phyloP scores from a whole-genome alignment of 1,140 invertebrate genomes.

The Branchinecta lynchi region DNA sequence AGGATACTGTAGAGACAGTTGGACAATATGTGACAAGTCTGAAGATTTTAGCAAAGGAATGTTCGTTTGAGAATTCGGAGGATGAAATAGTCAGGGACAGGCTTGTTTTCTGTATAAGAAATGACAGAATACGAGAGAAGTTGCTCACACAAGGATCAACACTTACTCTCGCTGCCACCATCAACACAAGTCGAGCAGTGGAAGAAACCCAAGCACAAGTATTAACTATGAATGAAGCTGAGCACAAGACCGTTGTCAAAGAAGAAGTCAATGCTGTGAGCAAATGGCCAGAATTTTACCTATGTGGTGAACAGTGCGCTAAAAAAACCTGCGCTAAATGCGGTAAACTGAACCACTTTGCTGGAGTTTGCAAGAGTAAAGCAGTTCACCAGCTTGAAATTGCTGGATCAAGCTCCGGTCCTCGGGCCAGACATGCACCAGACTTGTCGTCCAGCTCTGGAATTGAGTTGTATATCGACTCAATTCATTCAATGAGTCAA shows the following conservation, averaged over 20 bases:
- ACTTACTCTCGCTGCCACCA: too few relatives aligned
- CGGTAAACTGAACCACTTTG: conserved; percentile 6
- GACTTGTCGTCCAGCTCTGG: conserved; percentile 3
- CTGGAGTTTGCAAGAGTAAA: conserved; percentile 1
- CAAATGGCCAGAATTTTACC: not conserved
- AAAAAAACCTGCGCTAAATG: not conserved
- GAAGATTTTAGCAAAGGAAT: too few relatives aligned
- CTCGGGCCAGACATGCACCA: not conserved
- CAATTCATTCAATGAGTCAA: conserved; percentile 7
- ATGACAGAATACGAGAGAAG: too few relatives aligned
- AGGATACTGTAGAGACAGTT: too few relatives aligned
- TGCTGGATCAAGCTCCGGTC: conserved; percentile 8
- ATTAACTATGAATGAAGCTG: conserved; percentile 6
- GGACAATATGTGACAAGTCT: too few relatives aligned
- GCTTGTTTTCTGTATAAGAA: too few relatives aligned
- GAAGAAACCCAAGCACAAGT: too few relatives aligned
- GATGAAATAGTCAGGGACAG: too few relatives aligned
- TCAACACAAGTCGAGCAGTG: too few relatives aligned
- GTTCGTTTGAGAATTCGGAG: too few relatives aligned
- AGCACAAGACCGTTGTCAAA: conserved; percentile 1
- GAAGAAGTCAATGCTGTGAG: conserved; percentile 4
- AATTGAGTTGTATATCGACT: conserved; percentile 1
- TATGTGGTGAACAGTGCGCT: conserved; percentile 3
- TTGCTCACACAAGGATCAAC: too few relatives aligned
- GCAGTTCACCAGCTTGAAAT: conserved; percentile 5